Conservation (phyloP, 2,797 vertebrate genomes). For the Myotis myotis region DNA sequence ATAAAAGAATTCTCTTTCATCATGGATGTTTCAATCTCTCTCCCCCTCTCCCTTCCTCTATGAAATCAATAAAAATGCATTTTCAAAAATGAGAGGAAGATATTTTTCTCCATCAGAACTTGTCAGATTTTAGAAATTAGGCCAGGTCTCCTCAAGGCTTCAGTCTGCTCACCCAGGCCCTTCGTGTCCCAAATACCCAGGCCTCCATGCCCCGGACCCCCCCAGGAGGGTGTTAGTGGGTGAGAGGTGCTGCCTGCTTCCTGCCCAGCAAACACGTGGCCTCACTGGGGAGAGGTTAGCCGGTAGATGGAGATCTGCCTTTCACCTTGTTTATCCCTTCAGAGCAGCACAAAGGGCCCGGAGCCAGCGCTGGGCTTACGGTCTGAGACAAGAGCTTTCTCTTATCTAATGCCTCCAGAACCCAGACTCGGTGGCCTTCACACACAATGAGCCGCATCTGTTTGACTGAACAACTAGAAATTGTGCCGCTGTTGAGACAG, state of each 20-base stretch:
- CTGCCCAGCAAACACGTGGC: not conserved
- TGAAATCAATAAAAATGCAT: too few species aligned
- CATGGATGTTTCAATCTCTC: too few species aligned
- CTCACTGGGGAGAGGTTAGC: not conserved
- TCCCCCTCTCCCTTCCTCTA: too few species aligned
- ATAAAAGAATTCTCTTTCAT: too few species aligned
- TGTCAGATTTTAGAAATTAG: slow-evolving; percentile 10
- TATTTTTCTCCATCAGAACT: not conserved
- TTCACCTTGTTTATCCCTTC: not conserved
- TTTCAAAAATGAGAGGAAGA: not conserved
- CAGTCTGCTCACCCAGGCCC: not conserved
- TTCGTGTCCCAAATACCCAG: not conserved
- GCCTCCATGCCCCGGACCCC: not conserved
- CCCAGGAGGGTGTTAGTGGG: not conserved
- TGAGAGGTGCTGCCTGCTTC: not conserved
- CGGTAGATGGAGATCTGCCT: not conserved
- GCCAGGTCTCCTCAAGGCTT: not conserved
- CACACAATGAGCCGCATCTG: slow-evolving; percentile 17
- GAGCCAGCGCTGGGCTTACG: not conserved
- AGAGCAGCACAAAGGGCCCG: not conserved
- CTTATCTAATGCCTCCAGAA: slow-evolving; percentile 41
- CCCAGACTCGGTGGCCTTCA: slow-evolving; percentile 33
- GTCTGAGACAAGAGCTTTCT: not conserved
- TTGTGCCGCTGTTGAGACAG: slow-evolving; percentile 16
- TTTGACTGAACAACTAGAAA: slow-evolving; percentile 8